Evolutionary conservation across 2,113 vertebrate species (phyloP), one percentile per base, ranked within the genome.

Genomic region (Pseudorasbora parva): DNA sequence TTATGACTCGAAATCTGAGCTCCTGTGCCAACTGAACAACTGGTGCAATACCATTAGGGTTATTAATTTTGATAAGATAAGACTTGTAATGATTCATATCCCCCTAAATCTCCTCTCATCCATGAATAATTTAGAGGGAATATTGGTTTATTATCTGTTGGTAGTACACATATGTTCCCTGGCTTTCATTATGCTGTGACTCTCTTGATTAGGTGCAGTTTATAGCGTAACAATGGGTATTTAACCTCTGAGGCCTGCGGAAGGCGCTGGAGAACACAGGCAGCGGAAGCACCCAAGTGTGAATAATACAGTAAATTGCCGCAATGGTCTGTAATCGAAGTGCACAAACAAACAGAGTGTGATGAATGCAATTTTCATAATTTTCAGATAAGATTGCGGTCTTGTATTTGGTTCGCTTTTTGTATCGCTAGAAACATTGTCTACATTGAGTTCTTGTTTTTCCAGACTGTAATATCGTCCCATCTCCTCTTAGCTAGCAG

Each of bases 121-220:
- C 60, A 30, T 88, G 85, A 80, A 87, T 84, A 88, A 87, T 86
- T 85, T 69, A 41, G 71, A 80, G 57, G 71, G 76, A 83, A 83
- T 72, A 76, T 69, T 6, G 5, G 60, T 82, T 87, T 64, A 87
- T 87, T 85, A 82, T 75, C 81, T 64, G 57, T 82, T 82, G 60
- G 74, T 64, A 59, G 41, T 78, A 80, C 68, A 85, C 86, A 83
- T 85, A 87, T 85, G 76, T 75, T 82, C 68, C 41, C 43, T 60
- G 43, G 54, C 81, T 72, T 71, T 49, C 62, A 83, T 37, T 68
- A 72, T 30, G 60, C 72, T 51, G 43, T 6, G 69, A 68, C 78
- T 80, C 64, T 76, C 80, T 81, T 87, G 69, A 86, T 81, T 85
- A 68, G 84, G 82, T 78, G 66, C 56, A 62, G 59, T 77, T 54